These are phyloP conservation scores for Diabrotica virgifera DNA, from an alignment of 1,140 invertebrate species.

Conservation along the genomic window DNA sequence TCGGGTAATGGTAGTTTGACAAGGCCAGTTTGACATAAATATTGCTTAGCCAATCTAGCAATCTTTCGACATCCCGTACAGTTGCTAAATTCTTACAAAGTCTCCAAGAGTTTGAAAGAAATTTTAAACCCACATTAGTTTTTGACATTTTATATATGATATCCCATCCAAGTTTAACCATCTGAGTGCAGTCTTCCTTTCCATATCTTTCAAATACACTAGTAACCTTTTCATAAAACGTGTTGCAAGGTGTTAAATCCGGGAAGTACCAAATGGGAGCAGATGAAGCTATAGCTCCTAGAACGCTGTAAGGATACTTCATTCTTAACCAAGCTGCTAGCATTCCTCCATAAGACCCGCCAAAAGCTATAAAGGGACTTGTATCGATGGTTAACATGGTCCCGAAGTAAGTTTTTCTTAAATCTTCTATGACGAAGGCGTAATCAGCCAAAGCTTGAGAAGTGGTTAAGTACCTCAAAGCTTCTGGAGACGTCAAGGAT, in stretches of 20 bases:
- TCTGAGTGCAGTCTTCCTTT: conserved; percentile 66
- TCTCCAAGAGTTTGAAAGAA: conserved; percentile 68
- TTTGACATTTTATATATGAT: conserved; percentile 51
- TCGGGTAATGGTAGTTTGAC: conserved; percentile 89
- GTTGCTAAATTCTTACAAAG: conserved; percentile 68
- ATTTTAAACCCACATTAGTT: conserved; percentile 57
- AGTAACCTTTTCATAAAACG: conserved; percentile 76
- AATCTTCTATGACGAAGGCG: conserved; percentile 71
- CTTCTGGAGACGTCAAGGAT: conserved; percentile 61
- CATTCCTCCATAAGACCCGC: conserved; percentile 96
- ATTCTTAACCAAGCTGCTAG: conserved; percentile 92
- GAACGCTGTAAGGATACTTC: conserved; percentile 90
- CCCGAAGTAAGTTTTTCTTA: conserved; percentile 49
- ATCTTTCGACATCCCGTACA: conserved; percentile 51
- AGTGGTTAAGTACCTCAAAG: conserved; percentile 85
- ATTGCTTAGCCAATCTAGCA: conserved; percentile 62
- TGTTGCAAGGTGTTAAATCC: conserved; percentile 74
- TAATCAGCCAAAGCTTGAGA: conserved; percentile 94
- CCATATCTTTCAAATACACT: conserved; percentile 64
- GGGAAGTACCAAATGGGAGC: conserved; percentile 91
- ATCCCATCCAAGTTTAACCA: conserved; percentile 78
- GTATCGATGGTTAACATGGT: conserved; percentile 36
- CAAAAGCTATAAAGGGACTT: conserved; percentile 84
- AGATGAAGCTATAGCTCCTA: conserved; percentile 88
- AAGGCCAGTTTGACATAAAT: conserved; percentile 82